Evolutionary conservation across 2,797 vertebrate genomes (phyloP), one percentile per base, ranked within the genome.

Genomic region (Trematocara caparti): DNA sequence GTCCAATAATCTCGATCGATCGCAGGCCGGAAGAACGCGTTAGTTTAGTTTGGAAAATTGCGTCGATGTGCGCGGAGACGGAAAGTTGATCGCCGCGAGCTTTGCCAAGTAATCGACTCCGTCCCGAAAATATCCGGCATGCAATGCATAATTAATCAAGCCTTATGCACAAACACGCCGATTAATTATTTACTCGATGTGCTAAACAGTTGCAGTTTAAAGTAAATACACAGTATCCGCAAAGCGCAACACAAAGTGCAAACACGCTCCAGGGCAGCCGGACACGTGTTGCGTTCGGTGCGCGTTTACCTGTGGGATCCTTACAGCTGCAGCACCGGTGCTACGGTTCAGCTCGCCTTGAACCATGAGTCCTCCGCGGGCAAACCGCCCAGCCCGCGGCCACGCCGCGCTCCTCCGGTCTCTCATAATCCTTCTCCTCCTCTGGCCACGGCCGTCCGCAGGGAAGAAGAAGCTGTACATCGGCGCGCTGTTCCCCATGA

Each of bases 401-500:
- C 80, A n/a, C 3, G 64, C 79, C 8, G 2, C 7, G 64, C 32
- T 85, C 62, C 86, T 92, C 73, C 87, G 90, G 71, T 85, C 87
- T 86, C 84, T 95, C 86, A 91, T 51, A 75, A 27, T 86, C 40
- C 80, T 87, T 80, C 83, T 96, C 78, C 90, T 89, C 91, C 69
- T 91, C 81, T 94, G 92, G 87, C 91, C 92, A 86, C 90, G 89
- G 90, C 92, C 92, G 83, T 95, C 95, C 90, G 89, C 96, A 97
- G 97, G 97, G 80, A 97, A 97, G 94, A 97, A 97, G 94, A 97
- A 97, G 76, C 97, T 98, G 78, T 97, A 98, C 96, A 97, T 98
- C 81, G 97, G 97, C 48, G 97, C 97, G 24, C 97, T 98, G 81
- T 98, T 98, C 92, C 97, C 97, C 66, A 98, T 98, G 97, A 98